Evolutionary conservation across 2,113 vertebrate genomes (phyloP).

Genomic region (Menura novaehollandiae): DNA sequence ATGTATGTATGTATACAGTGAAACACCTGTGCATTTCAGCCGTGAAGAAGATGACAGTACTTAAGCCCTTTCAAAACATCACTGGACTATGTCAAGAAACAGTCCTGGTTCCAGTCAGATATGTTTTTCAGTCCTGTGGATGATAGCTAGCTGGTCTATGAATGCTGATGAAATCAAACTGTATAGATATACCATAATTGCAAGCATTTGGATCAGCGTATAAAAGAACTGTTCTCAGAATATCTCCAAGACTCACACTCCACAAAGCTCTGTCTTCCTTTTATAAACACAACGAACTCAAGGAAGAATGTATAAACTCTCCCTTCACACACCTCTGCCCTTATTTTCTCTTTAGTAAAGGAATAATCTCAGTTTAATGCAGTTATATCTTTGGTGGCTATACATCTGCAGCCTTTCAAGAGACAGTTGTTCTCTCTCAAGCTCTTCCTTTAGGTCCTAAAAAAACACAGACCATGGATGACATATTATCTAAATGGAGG

Average conservation of each 20-base stretch:
- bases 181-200: neutral
- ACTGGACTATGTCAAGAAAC: neutral
- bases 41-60: neutral
- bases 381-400: neutral
- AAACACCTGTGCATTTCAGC: neutral
- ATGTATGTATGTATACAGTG: neutral
- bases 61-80: constrained; percentile 3
- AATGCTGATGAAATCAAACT: neutral
- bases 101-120: neutral
- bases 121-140: neutral
- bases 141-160: neutral
- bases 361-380: constrained; percentile 6
- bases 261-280: neutral
- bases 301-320: constrained; percentile 45
- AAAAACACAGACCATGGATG: neutral
- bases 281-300: constrained; percentile 24
- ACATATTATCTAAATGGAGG: neutral
- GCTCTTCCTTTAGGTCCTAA: neutral
- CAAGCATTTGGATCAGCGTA: neutral
- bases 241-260: neutral
- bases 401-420: constrained; percentile 22
- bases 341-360: neutral
- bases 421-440: neutral
- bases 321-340: constrained; percentile 4
- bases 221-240: neutral